Conservation (phyloP, 2,797 vertebrate species). For the Enteromius mattozi region DNA sequence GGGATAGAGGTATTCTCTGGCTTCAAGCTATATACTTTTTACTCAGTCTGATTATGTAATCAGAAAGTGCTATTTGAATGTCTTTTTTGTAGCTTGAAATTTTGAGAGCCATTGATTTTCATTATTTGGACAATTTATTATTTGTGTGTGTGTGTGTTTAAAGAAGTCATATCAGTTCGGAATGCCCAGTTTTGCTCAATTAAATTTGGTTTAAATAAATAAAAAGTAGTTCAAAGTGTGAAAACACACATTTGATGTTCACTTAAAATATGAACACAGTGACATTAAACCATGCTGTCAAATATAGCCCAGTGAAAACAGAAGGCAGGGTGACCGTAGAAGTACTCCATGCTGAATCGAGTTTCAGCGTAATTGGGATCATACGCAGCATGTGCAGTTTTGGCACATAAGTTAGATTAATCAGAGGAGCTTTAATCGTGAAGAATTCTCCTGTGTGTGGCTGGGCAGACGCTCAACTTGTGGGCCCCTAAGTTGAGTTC, state of each 20-base stretch:
- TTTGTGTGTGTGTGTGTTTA: neutral
- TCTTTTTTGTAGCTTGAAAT: neutral
- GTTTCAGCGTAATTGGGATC: constrained; percentile 92
- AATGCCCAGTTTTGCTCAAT: neutral
- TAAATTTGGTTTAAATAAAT: neutral
- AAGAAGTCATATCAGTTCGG: neutral
- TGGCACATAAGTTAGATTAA: constrained; percentile 86
- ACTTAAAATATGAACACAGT: constrained; percentile 67
- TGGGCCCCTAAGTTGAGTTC: constrained; percentile 76
- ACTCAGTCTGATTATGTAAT: neutral
- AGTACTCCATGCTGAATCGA: constrained; percentile 81
- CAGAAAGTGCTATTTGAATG: neutral
- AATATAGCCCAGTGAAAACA: constrained; percentile 87
- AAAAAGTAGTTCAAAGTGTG: constrained; percentile 9
- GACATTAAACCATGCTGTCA: constrained; percentile 77
- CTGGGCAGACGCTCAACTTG: constrained; percentile 73
- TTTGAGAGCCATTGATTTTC: neutral
- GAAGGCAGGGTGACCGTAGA: constrained; percentile 80
- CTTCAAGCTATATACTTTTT: neutral
- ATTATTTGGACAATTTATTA: neutral
- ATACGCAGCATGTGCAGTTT: constrained; percentile 85
- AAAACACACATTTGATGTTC: constrained; percentile 66
- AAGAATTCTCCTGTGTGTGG: constrained; percentile 81
- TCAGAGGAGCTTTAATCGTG: constrained; percentile 87
- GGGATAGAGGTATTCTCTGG: neutral